phyloP scores from a whole-genome alignment of 1,140 invertebrate species.

The Dryas iulia region DNA sequence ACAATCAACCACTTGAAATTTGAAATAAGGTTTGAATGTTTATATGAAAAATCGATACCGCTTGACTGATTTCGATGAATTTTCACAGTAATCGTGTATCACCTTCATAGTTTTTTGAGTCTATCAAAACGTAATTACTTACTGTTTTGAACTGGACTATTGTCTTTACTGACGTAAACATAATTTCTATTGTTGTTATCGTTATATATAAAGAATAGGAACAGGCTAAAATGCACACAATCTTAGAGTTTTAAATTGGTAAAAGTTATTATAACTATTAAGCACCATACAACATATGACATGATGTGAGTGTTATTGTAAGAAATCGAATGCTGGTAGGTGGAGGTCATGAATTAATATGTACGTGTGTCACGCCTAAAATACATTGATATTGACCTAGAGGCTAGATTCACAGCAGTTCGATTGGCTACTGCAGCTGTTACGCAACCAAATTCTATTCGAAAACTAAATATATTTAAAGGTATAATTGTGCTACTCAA shows the following conservation, averaged over 20 bases:
- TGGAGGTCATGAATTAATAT: neutral
- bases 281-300: neutral
- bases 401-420: neutral
- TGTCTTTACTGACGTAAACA: too few species aligned
- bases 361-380: neutral
- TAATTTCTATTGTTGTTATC: too few species aligned
- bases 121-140: too few species aligned
- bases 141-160: too few species aligned
- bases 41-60: too few species aligned
- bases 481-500: neutral
- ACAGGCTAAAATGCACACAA: too few species aligned
- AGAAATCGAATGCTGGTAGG: neutral
- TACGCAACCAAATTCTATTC: neutral
- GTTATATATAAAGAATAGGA: too few species aligned
- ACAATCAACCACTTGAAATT: too few species aligned
- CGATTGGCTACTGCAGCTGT: neutral
- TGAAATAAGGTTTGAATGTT: too few species aligned
- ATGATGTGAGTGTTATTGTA: neutral
- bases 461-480: neutral
- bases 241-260: neutral
- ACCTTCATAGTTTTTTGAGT: too few species aligned
- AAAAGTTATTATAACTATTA: neutral
- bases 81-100: too few species aligned
- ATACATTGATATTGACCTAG: neutral
- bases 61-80: too few species aligned